Conservation (phyloP, 2,797 vertebrate species). For the Australoheros facetus region DNA sequence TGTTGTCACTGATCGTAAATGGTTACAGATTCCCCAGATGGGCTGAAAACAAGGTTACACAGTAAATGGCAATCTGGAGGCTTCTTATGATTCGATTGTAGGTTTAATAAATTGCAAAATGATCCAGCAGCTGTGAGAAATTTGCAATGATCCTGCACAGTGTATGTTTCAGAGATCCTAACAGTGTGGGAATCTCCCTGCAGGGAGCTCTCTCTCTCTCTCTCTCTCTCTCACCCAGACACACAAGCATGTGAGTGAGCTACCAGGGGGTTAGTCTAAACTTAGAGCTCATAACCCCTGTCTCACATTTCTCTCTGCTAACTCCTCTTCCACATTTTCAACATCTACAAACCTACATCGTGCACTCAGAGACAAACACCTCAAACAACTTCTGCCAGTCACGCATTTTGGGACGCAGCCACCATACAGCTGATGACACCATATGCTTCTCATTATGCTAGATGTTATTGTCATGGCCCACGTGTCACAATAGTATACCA, state of each 20-base stretch:
- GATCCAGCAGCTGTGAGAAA: background rate
- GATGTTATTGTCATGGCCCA: conserved; percentile 58
- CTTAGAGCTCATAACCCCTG: conserved; percentile 71
- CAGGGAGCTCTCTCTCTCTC: conserved; percentile 46
- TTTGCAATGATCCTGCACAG: background rate
- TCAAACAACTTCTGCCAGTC: conserved; percentile 16
- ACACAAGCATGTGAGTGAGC: conserved; percentile 65
- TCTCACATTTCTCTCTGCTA: conserved; percentile 75
- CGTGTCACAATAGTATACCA: conserved; percentile 44
- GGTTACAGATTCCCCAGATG: background rate
- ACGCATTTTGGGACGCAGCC: conserved; percentile 20
- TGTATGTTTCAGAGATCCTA: conserved; percentile 34
- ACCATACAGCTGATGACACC: conserved; percentile 38
- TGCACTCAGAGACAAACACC: conserved; percentile 22
- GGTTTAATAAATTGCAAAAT: background rate
- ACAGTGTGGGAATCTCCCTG: conserved; percentile 68
- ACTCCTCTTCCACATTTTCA: conserved; percentile 45
- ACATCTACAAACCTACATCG: conserved; percentile 28
- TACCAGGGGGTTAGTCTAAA: conserved; percentile 78
- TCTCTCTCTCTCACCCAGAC: conserved; percentile 36
- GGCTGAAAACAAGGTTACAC: background rate
- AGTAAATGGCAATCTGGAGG: background rate
- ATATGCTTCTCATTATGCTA: conserved; percentile 59
- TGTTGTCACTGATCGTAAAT: background rate
- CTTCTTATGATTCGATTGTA: background rate